Conservation (phyloP, 2,113 vertebrate genomes). For the Asarcornis scutulata region DNA sequence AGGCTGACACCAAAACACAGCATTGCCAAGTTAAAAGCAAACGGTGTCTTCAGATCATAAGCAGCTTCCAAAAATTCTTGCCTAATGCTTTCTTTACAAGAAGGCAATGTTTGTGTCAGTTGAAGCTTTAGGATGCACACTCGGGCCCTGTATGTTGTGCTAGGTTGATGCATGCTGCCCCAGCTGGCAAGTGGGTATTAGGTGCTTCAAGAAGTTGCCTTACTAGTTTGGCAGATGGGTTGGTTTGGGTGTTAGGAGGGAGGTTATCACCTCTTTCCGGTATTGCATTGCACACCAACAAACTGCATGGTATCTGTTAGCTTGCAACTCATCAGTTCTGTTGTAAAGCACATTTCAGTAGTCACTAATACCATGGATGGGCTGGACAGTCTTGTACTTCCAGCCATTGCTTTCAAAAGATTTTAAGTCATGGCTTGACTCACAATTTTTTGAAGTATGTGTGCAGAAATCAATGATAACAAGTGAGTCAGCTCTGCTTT, state of each 20-base stretch:
- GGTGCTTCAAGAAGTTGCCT: neutral
- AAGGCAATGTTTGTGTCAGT: neutral
- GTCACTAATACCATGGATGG: neutral
- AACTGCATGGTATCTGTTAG: neutral
- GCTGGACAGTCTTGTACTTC: neutral
- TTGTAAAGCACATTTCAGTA: neutral
- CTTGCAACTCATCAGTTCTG: neutral
- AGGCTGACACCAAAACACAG: neutral
- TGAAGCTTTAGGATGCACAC: neutral
- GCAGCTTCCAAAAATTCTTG: neutral
- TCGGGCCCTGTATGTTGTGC: neutral
- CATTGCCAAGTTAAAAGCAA: neutral
- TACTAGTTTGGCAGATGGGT: neutral
- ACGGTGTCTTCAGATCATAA: neutral
- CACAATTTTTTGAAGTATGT: neutral
- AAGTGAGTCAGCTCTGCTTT: neutral
- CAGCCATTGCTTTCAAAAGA: neutral
- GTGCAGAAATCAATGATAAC: neutral
- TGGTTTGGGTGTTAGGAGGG: neutral
- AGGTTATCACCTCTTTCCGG: neutral
- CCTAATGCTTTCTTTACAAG: neutral
- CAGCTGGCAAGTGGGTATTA: neutral
- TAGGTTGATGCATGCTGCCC: neutral
- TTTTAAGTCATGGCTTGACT: neutral
- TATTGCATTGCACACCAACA: neutral